phyloP scores from a whole-genome alignment of 2,113 vertebrate genomes.

The Salvelinus sp. region DNA sequence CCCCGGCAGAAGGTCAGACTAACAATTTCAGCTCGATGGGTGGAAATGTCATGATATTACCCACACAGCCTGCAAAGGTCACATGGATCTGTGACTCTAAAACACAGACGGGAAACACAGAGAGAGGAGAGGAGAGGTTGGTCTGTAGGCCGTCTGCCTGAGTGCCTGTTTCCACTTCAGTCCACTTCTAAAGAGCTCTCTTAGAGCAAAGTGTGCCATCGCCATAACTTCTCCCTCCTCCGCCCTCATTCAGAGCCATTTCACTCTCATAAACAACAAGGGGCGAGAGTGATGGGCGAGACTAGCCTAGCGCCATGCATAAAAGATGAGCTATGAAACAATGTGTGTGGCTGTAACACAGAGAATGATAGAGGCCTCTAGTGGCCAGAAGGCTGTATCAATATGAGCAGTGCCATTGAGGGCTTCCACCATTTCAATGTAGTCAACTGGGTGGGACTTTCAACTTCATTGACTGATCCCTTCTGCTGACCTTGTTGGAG shows the following conservation, averaged over 20 bases:
- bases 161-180: slow-evolving; percentile 19
- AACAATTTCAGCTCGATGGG: slow-evolving; percentile 5
- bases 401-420: no score
- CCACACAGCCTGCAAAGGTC: slow-evolving; percentile 28
- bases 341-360: neutral
- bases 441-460: no score
- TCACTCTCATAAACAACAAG: neutral
- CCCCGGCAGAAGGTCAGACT: slow-evolving; percentile 3
- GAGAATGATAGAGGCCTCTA: no score
- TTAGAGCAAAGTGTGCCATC: neutral
- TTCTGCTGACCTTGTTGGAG: no score
- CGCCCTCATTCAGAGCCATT: slow-evolving; percentile 16
- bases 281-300: neutral
- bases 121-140: neutral
- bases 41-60: neutral
- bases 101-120: slow-evolving; percentile 9
- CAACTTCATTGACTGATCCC: no score
- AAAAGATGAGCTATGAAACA: neutral
- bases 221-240: neutral
- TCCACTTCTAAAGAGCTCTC: slow-evolving; percentile 19
- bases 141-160: slow-evolving; percentile 10
- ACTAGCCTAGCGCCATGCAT: neutral
- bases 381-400: no score
- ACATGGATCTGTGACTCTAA: slow-evolving; percentile 13
- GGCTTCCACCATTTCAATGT: no score